Evolutionary conservation across 2,113 vertebrate genomes (phyloP).

Genomic region (Caranx melampygus): DNA sequence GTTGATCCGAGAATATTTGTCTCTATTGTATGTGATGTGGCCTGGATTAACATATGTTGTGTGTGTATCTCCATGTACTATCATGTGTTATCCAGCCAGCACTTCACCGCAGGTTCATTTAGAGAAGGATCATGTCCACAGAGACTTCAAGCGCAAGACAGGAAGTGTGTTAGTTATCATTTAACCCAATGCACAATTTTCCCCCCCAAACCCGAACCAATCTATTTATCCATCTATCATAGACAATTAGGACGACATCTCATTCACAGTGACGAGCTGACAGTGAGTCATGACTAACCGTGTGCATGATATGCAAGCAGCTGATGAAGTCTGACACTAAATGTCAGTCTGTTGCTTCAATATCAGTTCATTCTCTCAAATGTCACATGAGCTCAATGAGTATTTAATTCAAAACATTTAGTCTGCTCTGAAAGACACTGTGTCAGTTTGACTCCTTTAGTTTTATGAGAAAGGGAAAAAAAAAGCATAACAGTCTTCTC

Average conservation of each 20-base stretch:
- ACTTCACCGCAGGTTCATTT: too few relatives aligned
- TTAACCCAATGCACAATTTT: neutral
- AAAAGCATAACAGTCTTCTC: neutral
- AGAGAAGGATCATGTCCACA: neutral
- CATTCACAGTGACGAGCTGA: constrained; percentile 22
- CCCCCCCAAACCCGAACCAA: neutral
- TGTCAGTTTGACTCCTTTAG: constrained; percentile 4
- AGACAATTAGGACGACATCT: neutral
- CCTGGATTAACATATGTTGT: neutral
- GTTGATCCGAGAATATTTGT: too few relatives aligned
- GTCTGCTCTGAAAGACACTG: constrained; percentile 3
- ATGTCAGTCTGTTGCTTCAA: constrained; percentile 26
- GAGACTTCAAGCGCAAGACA: neutral
- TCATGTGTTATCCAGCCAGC: too few relatives aligned
- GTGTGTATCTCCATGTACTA: neutral
- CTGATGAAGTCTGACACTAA: constrained; percentile 34
- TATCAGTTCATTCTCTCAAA: constrained; percentile 15
- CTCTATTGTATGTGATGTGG: too few relatives aligned
- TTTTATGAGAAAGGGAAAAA: neutral
- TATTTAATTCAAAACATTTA: constrained; percentile 2
- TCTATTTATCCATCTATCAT: neutral
- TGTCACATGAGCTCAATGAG: constrained; percentile 15
- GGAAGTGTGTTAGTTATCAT: neutral
- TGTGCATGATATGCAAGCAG: constrained; percentile 8
- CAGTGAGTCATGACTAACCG: constrained; percentile 12